Evolutionary conservation across 2,888 invertebrate genomes (phyloP).

Genomic region (Smittia aterrima): DNA sequence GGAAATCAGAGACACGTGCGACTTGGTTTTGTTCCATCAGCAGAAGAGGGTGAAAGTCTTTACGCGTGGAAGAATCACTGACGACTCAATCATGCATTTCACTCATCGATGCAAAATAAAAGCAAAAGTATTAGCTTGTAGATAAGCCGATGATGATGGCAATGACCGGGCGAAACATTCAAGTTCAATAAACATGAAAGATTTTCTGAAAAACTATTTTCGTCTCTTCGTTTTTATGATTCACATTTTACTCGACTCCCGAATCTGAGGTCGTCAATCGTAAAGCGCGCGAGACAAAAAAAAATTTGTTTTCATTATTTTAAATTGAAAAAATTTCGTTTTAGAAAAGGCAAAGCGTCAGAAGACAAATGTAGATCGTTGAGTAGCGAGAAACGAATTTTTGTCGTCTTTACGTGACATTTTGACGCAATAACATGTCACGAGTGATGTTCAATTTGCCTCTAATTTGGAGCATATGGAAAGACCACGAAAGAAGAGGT

Average conservation of each 20-base stretch:
- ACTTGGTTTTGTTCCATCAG: too few relatives aligned
- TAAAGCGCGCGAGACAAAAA: not conserved
- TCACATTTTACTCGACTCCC: not conserved
- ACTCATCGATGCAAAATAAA: not conserved
- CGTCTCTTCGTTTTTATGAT: not conserved
- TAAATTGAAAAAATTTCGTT: not conserved
- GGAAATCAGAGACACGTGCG: not conserved
- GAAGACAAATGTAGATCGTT: conserved; percentile 1
- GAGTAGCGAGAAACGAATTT: not conserved
- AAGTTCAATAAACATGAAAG: conserved; percentile 1
- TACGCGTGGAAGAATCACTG: not conserved
- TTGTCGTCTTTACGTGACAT: not conserved
- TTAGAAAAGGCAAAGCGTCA: not conserved
- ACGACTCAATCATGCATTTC: not conserved
- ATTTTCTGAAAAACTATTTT: conserved; percentile 18
- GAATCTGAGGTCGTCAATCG: not conserved
- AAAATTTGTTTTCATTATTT: not conserved
- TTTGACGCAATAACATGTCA: not conserved
- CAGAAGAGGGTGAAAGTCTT: too few relatives aligned
- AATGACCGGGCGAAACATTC: not conserved
- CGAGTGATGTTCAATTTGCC: not conserved
- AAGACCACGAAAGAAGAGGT: not conserved
- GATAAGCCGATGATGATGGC: too few relatives aligned
- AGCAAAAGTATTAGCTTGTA: too few relatives aligned
- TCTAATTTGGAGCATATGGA: not conserved